Evolutionary conservation across 2,113 vertebrate species (phyloP).

Genomic region (Crotalus helleri): DNA sequence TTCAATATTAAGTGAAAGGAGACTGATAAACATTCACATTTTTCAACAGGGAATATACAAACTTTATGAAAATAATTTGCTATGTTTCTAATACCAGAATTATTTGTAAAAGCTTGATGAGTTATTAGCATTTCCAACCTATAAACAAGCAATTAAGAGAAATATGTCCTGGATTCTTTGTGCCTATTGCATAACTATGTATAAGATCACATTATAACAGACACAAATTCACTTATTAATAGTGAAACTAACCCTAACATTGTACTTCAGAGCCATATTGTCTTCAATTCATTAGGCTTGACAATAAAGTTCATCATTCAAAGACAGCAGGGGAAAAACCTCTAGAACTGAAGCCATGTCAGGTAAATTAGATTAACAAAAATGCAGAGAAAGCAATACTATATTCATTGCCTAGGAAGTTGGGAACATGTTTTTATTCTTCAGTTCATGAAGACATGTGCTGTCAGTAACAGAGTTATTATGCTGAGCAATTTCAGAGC

Average conservation of each 20-base stretch:
- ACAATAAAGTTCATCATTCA: neutral
- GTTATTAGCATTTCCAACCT: no score
- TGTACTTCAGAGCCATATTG: fast-evolving
- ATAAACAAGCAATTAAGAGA: neutral
- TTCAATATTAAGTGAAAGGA: neutral
- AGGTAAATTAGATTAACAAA: conserved; percentile 1
- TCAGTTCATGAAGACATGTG: conserved; percentile 6
- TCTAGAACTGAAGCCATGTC: conserved; percentile 1
- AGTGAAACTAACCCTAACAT: neutral
- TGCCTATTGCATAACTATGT: neutral
- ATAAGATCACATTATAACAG: fast-evolving
- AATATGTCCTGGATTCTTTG: fast-evolving
- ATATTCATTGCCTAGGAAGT: neutral
- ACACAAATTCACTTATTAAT: neutral
- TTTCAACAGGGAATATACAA: neutral
- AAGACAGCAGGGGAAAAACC: neutral
- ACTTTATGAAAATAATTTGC: neutral
- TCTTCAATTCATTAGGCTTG: conserved; percentile 12
- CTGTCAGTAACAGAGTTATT: conserved; percentile 16
- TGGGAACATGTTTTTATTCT: neutral
- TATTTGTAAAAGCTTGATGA: neutral
- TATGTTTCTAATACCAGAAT: neutral
- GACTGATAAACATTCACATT: neutral
- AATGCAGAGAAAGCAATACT: neutral
- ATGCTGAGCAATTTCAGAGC: conserved; percentile 2